These are phyloP conservation scores for Macquaria australasica DNA, from an alignment of 2,113 vertebrate genomes.

Conservation along the genomic window DNA sequence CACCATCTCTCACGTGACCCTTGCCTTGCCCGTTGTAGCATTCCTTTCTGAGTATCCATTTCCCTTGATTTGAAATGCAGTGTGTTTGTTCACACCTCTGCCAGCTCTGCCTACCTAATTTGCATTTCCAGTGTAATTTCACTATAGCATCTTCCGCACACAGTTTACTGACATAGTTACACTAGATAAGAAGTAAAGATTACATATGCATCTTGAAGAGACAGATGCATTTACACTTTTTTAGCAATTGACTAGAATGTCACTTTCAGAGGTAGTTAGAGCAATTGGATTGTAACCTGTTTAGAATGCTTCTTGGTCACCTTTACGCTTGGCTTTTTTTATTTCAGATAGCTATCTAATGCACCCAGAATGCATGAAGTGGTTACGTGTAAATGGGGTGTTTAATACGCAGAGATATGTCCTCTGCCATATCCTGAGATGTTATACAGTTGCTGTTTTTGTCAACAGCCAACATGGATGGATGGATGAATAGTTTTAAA, in stretches of 20 bases:
- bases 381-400: background rate
- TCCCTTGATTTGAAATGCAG: background rate
- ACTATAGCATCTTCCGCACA: too few species aligned
- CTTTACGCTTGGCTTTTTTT: background rate
- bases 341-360: background rate
- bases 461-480: background rate
- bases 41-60: too few species aligned
- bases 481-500: slow-evolving; percentile 9
- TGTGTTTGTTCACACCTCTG: background rate
- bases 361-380: background rate
- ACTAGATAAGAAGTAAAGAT: background rate
- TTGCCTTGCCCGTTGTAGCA: too few species aligned
- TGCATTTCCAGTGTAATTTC: background rate
- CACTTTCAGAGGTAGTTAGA: background rate
- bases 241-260: too few species aligned
- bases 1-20: background rate
- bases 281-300: background rate
- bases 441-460: background rate
- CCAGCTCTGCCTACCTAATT: background rate
- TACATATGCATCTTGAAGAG: background rate
- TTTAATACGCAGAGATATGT: background rate
- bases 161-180: too few species aligned
- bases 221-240: too few species aligned
- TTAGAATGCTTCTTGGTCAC: background rate
- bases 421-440: background rate